A percentile compares a stretch with the other conserved stretches of the same genome.
Evolutionary conservation across 2,797 vertebrate genomes (phyloP).

Genomic region (Antennarius maculatus): DNA sequence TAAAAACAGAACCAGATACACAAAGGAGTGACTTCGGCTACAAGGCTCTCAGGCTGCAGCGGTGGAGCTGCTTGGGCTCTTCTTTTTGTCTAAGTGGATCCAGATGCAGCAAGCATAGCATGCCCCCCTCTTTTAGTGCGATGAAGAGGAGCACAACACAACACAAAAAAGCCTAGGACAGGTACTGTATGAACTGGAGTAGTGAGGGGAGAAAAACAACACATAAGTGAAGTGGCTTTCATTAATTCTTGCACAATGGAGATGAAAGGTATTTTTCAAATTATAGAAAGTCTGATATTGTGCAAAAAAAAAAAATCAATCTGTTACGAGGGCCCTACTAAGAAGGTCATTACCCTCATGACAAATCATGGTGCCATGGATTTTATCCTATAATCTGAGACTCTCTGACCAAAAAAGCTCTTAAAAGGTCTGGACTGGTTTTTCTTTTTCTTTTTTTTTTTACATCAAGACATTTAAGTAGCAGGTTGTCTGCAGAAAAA

Average conservation of each 20-base stretch:
- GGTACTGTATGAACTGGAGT: conserved; percentile 34
- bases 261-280: background rate
- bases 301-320: background rate
- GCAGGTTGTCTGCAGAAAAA: conserved; percentile 73
- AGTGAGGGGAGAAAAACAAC: background rate
- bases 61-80: conserved; percentile 55
- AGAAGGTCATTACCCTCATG: background rate
- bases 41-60: conserved; percentile 48
- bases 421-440: conserved; percentile 19
- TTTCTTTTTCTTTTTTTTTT: conserved; percentile 32
- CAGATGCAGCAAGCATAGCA: conserved; percentile 76
- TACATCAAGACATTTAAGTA: conserved; percentile 55
- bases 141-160: conserved; percentile 61
- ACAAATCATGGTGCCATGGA: conserved; percentile 9
- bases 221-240: background rate
- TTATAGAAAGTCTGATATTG: background rate
- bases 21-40: conserved; percentile 58
- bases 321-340: conserved; percentile 1
- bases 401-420: conserved; percentile 24
- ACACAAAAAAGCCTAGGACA: conserved; percentile 55
- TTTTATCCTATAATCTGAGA: conserved; percentile 18
- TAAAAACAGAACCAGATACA: conserved; percentile 66
- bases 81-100: conserved; percentile 78
- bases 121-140: conserved; percentile 58
- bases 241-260: background rate